Base-by-base conservation (phyloP, 2,888 invertebrate species). In the Melanotus villosus region DNA sequence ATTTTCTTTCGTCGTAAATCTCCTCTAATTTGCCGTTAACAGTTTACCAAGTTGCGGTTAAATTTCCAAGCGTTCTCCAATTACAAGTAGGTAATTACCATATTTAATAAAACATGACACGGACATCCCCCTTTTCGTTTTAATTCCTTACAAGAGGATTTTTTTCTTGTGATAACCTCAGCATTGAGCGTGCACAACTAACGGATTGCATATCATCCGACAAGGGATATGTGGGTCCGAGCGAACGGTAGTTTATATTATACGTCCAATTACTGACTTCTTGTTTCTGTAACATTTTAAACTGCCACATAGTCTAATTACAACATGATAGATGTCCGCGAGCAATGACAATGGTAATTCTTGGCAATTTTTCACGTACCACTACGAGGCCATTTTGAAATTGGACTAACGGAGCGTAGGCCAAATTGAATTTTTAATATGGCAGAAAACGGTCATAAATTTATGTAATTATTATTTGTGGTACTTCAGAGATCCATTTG, bases 161-260 rank as follows among this genome's bases (percentile, higher is more conserved):
- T 9, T 58, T 41, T 21, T n/a, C n/a, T 41, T 30, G 30, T 52
- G 52, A 66, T 66, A 65, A 65, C 19, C 58, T 59, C 32, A 30
- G 41, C 52, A 47, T 30, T 56, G 47, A 32, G 30, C 60, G 57
- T 68, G 57, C 50, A 38, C 50, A 19, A 23, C 57, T 68, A 68
- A 68, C 68, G 68, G 68, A 63, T 32, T 41, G 32, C 47, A 57
- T 50, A 63, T 68, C 47, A 63, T 63, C 63, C 57, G 30, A 50
- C 50, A 57, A 68, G 50, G 62, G 56, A 68, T 68, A 68, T 68
- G 68, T 68, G 68, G 68, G 68, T 68, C 63, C 68, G 45, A 50
- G 34, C 19, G 50, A 68, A 68, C 68, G 68, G 63, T 68, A 68
- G 63, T 68, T 63, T 63, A 30, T 62, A 26, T 26, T 26, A 63